phyloP scores from a whole-genome alignment of 2,797 vertebrate genomes.

The Oryzias sinensis region DNA sequence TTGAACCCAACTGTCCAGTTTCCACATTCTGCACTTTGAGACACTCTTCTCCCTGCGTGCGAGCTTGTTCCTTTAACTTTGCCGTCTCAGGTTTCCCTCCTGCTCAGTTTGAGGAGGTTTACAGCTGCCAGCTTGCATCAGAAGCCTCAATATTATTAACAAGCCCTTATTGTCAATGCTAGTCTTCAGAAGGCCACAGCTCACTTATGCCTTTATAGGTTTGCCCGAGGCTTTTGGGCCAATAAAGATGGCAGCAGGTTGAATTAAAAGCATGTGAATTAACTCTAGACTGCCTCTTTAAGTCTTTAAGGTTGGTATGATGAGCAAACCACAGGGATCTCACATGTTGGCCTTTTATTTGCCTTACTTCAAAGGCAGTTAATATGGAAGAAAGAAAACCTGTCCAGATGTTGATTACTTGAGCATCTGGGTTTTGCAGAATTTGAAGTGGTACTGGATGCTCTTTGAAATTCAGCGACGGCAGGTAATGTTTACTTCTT shows the following conservation, averaged over 20 bases:
- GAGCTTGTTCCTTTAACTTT: not conserved
- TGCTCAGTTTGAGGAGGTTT: conserved; percentile 13
- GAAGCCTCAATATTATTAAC: conserved; percentile 9
- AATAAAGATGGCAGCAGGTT: conserved; percentile 45
- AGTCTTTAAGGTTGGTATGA: conserved; percentile 47
- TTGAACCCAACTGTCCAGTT: conserved; percentile 39
- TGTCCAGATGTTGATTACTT: conserved; percentile 73
- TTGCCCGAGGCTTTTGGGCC: conserved; percentile 30
- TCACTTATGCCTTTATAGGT: conserved; percentile 19
- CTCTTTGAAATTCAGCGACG: too few species aligned
- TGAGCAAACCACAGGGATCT: conserved; percentile 57
- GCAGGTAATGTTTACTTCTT: conserved; percentile 13
- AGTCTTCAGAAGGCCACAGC: conserved; percentile 12
- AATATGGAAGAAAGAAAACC: conserved; percentile 63
- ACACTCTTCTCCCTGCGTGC: not conserved
- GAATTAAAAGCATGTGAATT: conserved; percentile 69
- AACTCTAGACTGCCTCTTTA: conserved; percentile 46
- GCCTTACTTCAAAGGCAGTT: conserved; percentile 71
- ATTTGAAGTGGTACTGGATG: not conserved
- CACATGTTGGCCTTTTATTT: conserved; percentile 73
- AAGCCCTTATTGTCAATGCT: conserved; percentile 2
- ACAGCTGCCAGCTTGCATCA: conserved; percentile 31
- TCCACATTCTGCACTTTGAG: conserved; percentile 13
- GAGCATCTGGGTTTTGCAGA: conserved; percentile 61
- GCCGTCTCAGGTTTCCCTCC: conserved; percentile 5